Evolutionary conservation across 1,140 invertebrate species (phyloP).

Genomic region (Drosophila guanche): DNA sequence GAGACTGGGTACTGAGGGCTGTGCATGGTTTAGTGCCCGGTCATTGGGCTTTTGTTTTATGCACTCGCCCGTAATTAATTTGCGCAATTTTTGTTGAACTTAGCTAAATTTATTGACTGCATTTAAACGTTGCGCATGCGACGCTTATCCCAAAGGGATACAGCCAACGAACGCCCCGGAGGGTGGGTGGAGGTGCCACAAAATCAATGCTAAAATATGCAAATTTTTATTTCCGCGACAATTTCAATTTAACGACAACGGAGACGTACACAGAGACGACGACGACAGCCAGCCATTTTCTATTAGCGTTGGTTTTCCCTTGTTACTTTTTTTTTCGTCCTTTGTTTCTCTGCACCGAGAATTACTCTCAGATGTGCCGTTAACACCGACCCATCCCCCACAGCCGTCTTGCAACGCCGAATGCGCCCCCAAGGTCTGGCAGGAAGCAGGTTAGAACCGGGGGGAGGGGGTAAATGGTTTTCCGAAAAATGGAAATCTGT

Average conservation of each 20-base stretch:
- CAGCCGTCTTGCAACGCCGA: constrained; percentile 39
- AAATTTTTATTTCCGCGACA: constrained; percentile 83
- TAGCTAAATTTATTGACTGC: constrained; percentile 67
- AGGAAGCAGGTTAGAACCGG: neutral
- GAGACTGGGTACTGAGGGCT: no score
- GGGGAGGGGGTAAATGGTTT: constrained; percentile 52
- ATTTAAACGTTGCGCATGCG: constrained; percentile 63
- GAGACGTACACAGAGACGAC: constrained; percentile 15
- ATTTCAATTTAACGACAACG: constrained; percentile 79
- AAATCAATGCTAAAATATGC: constrained; percentile 83
- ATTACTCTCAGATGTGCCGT: constrained; percentile 79
- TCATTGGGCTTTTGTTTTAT: constrained; percentile 48
- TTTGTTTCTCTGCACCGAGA: constrained; percentile 38
- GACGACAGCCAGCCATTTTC: constrained; percentile 61
- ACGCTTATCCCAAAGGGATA: constrained; percentile 38
- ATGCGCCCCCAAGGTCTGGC: constrained; percentile 29
- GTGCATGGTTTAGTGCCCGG: constrained; percentile 30
- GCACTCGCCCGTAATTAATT: constrained; percentile 69
- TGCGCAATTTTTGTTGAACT: constrained; percentile 47
- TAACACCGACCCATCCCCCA: constrained; percentile 54
- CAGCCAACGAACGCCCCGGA: neutral
- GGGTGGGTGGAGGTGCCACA: neutral
- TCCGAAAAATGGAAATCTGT: constrained; percentile 70
- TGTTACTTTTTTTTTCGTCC: constrained; percentile 24
- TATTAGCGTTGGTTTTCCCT: constrained; percentile 66